phyloP scores from a whole-genome alignment of 2,797 vertebrate genomes.

The Argentina silus region DNA sequence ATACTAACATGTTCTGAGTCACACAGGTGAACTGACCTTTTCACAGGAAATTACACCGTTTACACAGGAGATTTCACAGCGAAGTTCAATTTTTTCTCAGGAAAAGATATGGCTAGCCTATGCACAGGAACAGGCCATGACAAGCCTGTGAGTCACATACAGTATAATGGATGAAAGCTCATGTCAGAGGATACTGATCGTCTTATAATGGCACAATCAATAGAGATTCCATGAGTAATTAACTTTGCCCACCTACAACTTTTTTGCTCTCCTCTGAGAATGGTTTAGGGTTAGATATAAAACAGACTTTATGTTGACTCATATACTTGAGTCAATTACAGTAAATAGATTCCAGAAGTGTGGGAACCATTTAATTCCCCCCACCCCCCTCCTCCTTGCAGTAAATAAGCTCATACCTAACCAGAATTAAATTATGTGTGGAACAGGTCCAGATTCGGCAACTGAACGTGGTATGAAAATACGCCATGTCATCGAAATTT shows the following conservation, averaged over 20 bases:
- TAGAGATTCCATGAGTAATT: constrained; percentile 38
- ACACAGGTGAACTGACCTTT: not conserved
- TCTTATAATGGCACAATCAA: constrained; percentile 4
- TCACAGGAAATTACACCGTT: not conserved
- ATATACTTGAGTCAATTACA: constrained; percentile 52
- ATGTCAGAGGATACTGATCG: not conserved
- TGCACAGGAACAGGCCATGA: too few species aligned
- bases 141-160: too few species aligned
- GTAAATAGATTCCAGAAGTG: constrained; percentile 48
- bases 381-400: constrained; percentile 17
- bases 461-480: constrained; percentile 20
- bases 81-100: not conserved
- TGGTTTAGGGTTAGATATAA: constrained; percentile 53
- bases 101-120: too few species aligned
- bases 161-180: too few species aligned
- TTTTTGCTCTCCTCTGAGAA: constrained; percentile 14
- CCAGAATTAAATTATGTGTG: constrained; percentile 17
- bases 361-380: constrained; percentile 45
- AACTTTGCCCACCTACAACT: constrained; percentile 39
- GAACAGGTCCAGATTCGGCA: constrained; percentile 20
- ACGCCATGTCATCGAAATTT: constrained; percentile 23
- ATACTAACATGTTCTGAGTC: not conserved
- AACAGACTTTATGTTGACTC: constrained; percentile 53
- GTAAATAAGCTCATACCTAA: constrained; percentile 24
- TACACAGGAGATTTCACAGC: too few species aligned